Evolutionary conservation across 2,888 invertebrate genomes (phyloP).

Genomic region (Polymixis lichenea): DNA sequence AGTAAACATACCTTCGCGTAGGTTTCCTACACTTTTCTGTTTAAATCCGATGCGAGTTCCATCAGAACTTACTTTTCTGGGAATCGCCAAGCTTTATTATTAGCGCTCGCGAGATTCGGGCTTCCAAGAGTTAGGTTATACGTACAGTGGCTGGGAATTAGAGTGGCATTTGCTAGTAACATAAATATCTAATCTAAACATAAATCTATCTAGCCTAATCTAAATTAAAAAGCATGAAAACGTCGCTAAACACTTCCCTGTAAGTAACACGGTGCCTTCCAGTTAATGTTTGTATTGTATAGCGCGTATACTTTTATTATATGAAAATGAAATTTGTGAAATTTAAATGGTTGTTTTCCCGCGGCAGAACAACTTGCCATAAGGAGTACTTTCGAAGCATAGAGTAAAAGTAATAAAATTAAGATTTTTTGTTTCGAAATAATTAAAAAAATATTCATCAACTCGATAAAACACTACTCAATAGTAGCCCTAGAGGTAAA

Average conservation of each 20-base stretch:
- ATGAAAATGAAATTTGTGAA: no score
- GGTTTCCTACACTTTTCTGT: neutral
- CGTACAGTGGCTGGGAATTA: neutral
- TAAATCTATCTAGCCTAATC: no score
- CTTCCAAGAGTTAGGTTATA: neutral
- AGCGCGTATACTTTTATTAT: neutral
- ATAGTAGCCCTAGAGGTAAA: no score
- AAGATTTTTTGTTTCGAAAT: no score
- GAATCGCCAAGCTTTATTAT: neutral
- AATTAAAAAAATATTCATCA: no score
- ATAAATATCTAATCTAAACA: neutral
- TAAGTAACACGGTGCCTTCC: neutral
- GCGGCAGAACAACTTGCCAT: no score
- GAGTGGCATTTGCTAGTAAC: no score
- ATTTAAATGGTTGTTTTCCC: no score
- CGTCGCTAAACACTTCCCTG: neutral
- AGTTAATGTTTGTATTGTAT: neutral
- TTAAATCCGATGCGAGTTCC: neutral
- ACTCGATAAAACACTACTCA: no score
- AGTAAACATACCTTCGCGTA: no score
- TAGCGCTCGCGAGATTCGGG: neutral
- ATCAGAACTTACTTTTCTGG: neutral
- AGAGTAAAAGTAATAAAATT: no score
- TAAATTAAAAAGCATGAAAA: neutral
- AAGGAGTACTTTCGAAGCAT: no score